Conservation (phyloP, 1,140 invertebrate species). For the Magallana gigas region DNA sequence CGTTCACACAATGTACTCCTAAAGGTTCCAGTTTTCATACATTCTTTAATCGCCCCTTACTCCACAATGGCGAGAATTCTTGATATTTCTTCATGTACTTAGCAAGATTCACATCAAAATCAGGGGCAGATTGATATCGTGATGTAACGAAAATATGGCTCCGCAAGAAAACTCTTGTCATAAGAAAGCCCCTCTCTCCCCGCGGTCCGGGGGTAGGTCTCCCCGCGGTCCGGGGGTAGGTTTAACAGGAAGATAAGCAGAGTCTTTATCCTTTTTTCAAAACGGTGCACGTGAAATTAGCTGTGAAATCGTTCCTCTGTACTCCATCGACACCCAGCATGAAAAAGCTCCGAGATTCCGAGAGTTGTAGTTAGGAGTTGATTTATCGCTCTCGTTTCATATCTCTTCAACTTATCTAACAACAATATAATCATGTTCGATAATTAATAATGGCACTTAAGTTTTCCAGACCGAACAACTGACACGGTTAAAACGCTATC, state of each 20-base stretch:
- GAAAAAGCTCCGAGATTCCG: background rate
- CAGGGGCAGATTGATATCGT: background rate
- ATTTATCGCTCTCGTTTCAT: slow-evolving; percentile 30
- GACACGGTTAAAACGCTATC: slow-evolving; percentile 36
- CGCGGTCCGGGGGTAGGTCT: background rate
- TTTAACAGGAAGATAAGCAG: background rate
- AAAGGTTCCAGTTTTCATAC: background rate
- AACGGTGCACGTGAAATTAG: slow-evolving; percentile 49
- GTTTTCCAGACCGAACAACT: slow-evolving; percentile 34
- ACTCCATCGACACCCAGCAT: slow-evolving; percentile 43
- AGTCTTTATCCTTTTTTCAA: background rate
- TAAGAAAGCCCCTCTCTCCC: background rate
- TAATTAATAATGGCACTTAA: slow-evolving; percentile 38
- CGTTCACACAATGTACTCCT: background rate
- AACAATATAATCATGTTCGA: slow-evolving; percentile 38
- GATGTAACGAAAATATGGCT: background rate
- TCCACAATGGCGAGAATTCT: too few relatives aligned
- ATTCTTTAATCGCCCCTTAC: background rate
- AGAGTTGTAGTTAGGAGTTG: slow-evolving; percentile 25
- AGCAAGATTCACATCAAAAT: too few relatives aligned
- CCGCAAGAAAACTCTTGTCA: slow-evolving; percentile 16
- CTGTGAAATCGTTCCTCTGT: slow-evolving; percentile 43
- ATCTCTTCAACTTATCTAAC: slow-evolving; percentile 36
- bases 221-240: background rate
- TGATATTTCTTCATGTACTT: too few relatives aligned